A percentile compares a stretch with the other conserved stretches of the same genome.
Conservation (phyloP, 2,888 invertebrate genomes). For the Oligia fasciuncula region DNA sequence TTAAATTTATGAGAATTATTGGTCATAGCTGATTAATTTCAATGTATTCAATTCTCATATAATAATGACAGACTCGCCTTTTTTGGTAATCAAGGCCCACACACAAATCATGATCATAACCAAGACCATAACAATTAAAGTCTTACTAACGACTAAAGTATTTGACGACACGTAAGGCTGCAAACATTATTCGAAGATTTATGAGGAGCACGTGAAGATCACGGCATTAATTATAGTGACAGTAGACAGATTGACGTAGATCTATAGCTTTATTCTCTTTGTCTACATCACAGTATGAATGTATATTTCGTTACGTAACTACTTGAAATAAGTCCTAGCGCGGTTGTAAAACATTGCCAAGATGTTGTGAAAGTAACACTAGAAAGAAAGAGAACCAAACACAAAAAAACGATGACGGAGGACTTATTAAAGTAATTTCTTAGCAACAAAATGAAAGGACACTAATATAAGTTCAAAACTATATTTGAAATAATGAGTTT, state of each 20-base stretch:
- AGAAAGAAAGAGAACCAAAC: too few relatives aligned
- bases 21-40: too few relatives aligned
- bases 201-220: slow-evolving; percentile 46
- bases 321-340: slow-evolving; percentile 11
- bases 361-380: slow-evolving; percentile 19
- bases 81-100: slow-evolving; percentile 37
- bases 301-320: neutral
- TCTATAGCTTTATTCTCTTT: neutral
- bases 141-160: slow-evolving; percentile 39
- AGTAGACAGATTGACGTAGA: slow-evolving; percentile 20
- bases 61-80: slow-evolving; percentile 10
- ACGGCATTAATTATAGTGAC: slow-evolving; percentile 18
- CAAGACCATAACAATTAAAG: slow-evolving; percentile 45
- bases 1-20: too few relatives aligned
- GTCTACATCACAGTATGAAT: neutral
- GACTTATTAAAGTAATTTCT: neutral
- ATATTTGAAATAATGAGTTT: neutral
- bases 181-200: slow-evolving; percentile 52
- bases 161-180: slow-evolving; percentile 35
- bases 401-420: neutral
- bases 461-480: neutral
- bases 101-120: slow-evolving; percentile 47
- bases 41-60: neutral
- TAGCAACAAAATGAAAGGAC: neutral
- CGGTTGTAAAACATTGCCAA: slow-evolving; percentile 1